phyloP scores from a whole-genome alignment of 2,797 vertebrate genomes.

The Sebastes matsubarae region DNA sequence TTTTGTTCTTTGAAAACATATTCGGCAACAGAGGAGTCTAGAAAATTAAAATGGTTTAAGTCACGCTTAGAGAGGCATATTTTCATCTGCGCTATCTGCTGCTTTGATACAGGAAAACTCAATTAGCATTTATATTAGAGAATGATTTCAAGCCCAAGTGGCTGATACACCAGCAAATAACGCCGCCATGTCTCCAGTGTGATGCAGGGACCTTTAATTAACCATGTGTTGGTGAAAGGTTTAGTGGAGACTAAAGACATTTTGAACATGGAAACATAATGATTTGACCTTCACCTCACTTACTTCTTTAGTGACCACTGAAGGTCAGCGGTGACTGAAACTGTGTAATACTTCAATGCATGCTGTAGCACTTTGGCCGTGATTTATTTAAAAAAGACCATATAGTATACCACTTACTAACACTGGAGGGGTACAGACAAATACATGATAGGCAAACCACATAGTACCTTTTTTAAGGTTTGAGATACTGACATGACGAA shows the following conservation, averaged over 20 bases:
- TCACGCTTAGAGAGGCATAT: neutral
- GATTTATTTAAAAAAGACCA: too few species aligned
- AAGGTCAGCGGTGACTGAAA: neutral
- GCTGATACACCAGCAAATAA: slow-evolving; percentile 7
- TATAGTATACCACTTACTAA: neutral
- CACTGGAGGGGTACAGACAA: neutral
- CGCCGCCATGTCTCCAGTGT: neutral
- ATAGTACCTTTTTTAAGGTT: neutral
- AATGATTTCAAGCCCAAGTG: slow-evolving; percentile 19
- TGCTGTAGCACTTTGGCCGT: neutral
- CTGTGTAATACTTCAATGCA: neutral
- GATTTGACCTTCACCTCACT: neutral
- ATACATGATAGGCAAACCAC: neutral
- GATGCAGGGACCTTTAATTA: neutral
- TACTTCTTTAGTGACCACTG: neutral
- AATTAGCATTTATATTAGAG: slow-evolving; percentile 75
- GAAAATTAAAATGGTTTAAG: slow-evolving; percentile 37
- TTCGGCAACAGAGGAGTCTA: slow-evolving; percentile 9
- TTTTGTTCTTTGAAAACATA: slow-evolving; percentile 45
- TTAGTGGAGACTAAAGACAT: neutral
- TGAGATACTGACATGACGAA: neutral
- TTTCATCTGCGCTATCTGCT: slow-evolving; percentile 35
- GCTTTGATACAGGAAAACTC: slow-evolving; percentile 21
- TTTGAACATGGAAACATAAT: neutral
- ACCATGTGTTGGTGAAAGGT: neutral